These are phyloP conservation scores for Geotrupes spiniger DNA, from an alignment of 2,888 invertebrate species.

Conservation along the genomic window DNA sequence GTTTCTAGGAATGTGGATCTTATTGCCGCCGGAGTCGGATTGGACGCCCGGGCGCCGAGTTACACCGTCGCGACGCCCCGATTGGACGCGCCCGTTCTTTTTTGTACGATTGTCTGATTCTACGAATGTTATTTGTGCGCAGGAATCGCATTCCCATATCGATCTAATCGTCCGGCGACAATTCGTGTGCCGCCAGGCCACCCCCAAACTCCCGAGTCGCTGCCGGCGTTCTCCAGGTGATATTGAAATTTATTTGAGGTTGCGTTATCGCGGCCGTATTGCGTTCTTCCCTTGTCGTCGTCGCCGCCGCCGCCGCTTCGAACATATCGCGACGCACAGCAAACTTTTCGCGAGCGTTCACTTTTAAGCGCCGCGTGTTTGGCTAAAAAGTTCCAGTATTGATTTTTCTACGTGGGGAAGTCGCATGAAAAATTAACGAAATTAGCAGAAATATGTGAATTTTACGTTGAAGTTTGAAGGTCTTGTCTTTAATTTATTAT, in stretches of 20 bases:
- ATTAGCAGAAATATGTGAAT: too few species aligned
- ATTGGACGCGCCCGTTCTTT: slow-evolving; percentile 39
- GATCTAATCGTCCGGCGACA: slow-evolving; percentile 10
- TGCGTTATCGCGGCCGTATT: slow-evolving; percentile 9
- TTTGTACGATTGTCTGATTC: slow-evolving; percentile 40
- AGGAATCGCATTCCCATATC: slow-evolving; percentile 27
- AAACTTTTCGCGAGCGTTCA: too few species aligned
- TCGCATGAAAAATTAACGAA: too few species aligned
- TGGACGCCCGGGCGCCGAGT: slow-evolving; percentile 41
- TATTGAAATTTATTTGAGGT: background rate
- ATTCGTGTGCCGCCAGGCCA: slow-evolving; percentile 5
- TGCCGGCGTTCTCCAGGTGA: slow-evolving; percentile 3
- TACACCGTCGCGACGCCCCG: slow-evolving; percentile 38
- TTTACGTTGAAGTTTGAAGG: too few species aligned
- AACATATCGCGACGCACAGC: too few species aligned
- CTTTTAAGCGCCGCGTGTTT: too few species aligned
- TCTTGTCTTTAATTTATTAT: too few species aligned
- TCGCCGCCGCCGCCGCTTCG: too few species aligned
- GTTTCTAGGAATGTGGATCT: slow-evolving; percentile 50
- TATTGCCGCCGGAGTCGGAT: slow-evolving; percentile 47
- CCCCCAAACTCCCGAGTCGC: slow-evolving; percentile 3
- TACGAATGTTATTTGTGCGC: slow-evolving; percentile 35
- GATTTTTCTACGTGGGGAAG: too few species aligned
- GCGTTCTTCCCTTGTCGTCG: background rate
- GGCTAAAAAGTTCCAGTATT: too few species aligned